Evolutionary conservation across 2,888 invertebrate genomes (phyloP).

Genomic region (Margaritifera margaritifera): DNA sequence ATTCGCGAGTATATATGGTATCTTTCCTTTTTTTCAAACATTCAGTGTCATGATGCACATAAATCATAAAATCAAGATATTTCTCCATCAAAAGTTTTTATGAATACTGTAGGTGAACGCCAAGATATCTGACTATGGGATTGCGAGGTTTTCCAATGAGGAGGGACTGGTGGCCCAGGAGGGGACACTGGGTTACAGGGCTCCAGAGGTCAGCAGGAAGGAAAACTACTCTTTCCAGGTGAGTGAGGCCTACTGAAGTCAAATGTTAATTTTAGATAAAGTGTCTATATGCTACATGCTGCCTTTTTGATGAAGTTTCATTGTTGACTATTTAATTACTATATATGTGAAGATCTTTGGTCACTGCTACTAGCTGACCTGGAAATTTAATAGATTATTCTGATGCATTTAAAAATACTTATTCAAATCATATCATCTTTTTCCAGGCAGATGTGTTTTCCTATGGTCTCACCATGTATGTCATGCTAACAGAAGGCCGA

Average conservation of each 20-base stretch:
- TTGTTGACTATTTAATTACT: too few relatives aligned
- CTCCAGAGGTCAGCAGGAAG: slow-evolving; percentile 67
- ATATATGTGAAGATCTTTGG: too few relatives aligned
- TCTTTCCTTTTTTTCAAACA: too few relatives aligned
- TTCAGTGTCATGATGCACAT: too few relatives aligned
- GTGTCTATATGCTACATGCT: background rate
- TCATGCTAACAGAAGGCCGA: slow-evolving; percentile 59
- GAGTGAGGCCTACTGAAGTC: background rate
- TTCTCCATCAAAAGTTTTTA: background rate
- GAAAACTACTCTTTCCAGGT: slow-evolving; percentile 66
- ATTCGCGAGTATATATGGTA: too few relatives aligned
- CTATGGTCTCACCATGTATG: slow-evolving; percentile 65
- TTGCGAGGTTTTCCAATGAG: slow-evolving; percentile 62
- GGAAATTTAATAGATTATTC: too few relatives aligned
- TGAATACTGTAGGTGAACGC: slow-evolving; percentile 61
- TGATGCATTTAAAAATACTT: too few relatives aligned
- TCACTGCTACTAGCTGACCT: too few relatives aligned
- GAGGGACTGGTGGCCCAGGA: slow-evolving; percentile 65
- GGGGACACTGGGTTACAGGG: slow-evolving; percentile 67
- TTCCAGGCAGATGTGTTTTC: slow-evolving; percentile 69
- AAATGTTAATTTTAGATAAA: background rate
- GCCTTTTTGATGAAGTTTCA: too few relatives aligned
- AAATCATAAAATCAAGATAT: too few relatives aligned
- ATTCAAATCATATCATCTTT: background rate
- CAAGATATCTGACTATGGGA: slow-evolving; percentile 71